These are phyloP conservation scores for Volucella bombylans DNA, from an alignment of 2,888 invertebrate species.

Conservation along the genomic window DNA sequence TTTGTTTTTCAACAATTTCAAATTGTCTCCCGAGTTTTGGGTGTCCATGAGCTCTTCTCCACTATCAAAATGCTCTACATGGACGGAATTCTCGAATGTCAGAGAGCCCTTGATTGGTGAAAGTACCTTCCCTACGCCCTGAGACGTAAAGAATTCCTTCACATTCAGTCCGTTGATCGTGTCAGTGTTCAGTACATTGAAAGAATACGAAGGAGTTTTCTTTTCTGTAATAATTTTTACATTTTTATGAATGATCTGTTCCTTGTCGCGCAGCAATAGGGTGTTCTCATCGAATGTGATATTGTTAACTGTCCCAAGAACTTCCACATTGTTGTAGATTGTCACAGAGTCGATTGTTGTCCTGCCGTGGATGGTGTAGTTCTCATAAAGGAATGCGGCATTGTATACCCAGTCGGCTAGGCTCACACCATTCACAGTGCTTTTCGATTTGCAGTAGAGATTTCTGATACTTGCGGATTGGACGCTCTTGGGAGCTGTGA, in stretches of 20 bases:
- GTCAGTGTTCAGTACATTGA: conserved; percentile 77
- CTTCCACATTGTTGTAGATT: conserved; percentile 78
- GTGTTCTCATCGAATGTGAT: conserved; percentile 81
- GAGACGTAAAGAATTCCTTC: too few relatives aligned
- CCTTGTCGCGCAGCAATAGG: conserved; percentile 78
- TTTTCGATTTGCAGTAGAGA: conserved; percentile 78
- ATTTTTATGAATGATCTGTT: conserved; percentile 77
- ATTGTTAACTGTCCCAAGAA: conserved; percentile 80
- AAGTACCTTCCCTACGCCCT: too few relatives aligned
- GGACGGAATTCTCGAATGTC: too few relatives aligned
- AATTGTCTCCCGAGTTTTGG: too few relatives aligned
- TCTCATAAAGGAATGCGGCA: conserved; percentile 81
- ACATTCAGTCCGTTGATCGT: conserved; percentile 80
- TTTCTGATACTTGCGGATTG: conserved; percentile 80
- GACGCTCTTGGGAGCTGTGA: conserved; percentile 83
- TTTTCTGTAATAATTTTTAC: conserved; percentile 77
- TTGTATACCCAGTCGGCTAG: conserved; percentile 83
- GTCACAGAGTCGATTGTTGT: conserved; percentile 80
- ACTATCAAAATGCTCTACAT: too few relatives aligned
- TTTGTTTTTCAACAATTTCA: too few relatives aligned
- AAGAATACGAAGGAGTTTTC: conserved; percentile 77
- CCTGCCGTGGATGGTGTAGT: conserved; percentile 82
- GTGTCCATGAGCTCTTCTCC: too few relatives aligned
- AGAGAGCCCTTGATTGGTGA: too few relatives aligned
- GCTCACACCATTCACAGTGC: conserved; percentile 82